Evolutionary conservation across 2,888 invertebrate species (phyloP), one percentile per base, ranked within the genome.

Genomic region (Plebejus anna): DNA sequence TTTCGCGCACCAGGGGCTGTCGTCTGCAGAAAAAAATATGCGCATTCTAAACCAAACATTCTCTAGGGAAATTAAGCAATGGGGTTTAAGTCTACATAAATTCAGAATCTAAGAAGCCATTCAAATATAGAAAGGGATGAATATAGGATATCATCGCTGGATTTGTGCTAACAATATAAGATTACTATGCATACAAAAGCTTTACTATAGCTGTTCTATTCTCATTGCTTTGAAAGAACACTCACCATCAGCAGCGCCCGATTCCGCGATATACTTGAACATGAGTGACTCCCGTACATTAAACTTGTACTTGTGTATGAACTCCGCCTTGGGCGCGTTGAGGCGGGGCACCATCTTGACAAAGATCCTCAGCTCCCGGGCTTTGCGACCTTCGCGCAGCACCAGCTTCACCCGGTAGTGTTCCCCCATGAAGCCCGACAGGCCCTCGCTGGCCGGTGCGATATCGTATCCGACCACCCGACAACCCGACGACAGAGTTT

Each of bases 361-460:
- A 76, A 92, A 92, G 28, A 92, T 79, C 1, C 83, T 80, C 5
- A 90, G 80, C 51, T 81, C 79, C 75, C 81, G 80, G 7, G 79
- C 51, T 0, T 79, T n/a, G 0, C 81, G 85, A 1, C 79, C 78
- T 0, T 81, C 79, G 47, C 80, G 78, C 16, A 89, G 84, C 6
- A 81, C 79, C 1, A 92, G 77, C 0, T 82, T 81, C 2, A 84
- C 83, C 28, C 85, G 82, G 22, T 88, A 82, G 78, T 92, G 92
- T 75, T 91, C 92, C 1, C 89, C 92, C 0, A 92, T 84, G 81
- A 89, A 91, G 0, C 92, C 92, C 0, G 86, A 84, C 0, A 92
- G 75, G 0, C 91, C 91, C 0, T 85, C 83, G 0, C 82, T 77
- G 0, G 90, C 90, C 0, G 86, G 82, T 13, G 76, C 82, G n/a